Base-by-base conservation (phyloP, 2,888 invertebrate species). In the Acrocera orbiculus region DNA sequence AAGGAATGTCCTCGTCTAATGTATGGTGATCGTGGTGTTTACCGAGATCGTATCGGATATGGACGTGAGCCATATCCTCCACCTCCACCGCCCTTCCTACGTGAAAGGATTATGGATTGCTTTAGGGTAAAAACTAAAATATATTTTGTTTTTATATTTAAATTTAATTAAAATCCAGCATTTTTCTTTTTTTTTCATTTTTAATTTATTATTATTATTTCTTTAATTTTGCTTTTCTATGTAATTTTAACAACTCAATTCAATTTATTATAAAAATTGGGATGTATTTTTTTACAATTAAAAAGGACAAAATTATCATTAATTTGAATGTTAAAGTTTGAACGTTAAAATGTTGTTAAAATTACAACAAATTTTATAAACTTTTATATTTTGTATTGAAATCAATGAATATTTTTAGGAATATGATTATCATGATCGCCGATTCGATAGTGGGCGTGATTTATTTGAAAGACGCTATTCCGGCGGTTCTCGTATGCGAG, bases 31-130 rank as follows among this genome's bases (percentile, higher is more conserved):
- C 73, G 79, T 58, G 75, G 76, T 56, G n/a, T n/a, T n/a, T 82
- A 77, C 68, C 77, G 83, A 65, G 83, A 83, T 65, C 76, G 82
- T 56, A n/a, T n/a, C n/a, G 79, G 80, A 70, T 82, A 76, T 64
- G 79, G 79, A 62, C 78, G 83, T 61, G 82, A 83, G 64, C 81
- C 83, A 51, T 85, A 85, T 66, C 85, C 85, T 61, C 83, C 85
- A 63, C 83, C 81, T 65, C 72, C 72, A 55, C 79, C 80, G 57
- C 81, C 82, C 50, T 86, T 85, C 73, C 74, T 86, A 52, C 77
- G 83, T 66, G 85, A 86, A 67, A 75, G 85, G 67, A 77, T 85
- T 69, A 81, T 86, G 79, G 82, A 82, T 68, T 78, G 81, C 67
- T 78, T 77, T 70, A 76, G 76, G 76, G 78, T 78, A 75, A 73